phyloP scores from a whole-genome alignment of 2,113 vertebrate genomes.

The Festucalex cinctus region DNA sequence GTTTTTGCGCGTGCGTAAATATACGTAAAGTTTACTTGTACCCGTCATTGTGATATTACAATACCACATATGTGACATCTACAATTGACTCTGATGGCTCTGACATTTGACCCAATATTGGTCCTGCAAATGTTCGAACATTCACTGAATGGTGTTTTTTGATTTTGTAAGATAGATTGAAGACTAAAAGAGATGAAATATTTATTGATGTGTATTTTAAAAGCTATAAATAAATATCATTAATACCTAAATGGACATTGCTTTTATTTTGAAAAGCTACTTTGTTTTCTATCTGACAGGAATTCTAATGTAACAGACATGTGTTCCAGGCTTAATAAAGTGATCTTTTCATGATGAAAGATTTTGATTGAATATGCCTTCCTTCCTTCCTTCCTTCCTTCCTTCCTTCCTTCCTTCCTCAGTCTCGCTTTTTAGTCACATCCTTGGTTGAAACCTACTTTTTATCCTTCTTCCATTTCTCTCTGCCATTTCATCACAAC shows the following conservation, averaged over 20 bases:
- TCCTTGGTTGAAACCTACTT: no score
- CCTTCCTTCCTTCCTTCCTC: slow-evolving; percentile 8
- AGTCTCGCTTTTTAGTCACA: background rate
- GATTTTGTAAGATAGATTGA: slow-evolving; percentile 61
- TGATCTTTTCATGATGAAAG: slow-evolving; percentile 63
- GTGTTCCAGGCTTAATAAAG: slow-evolving; percentile 72
- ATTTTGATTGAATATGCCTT: background rate
- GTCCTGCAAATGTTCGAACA: slow-evolving; percentile 41
- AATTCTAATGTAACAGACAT: slow-evolving; percentile 65
- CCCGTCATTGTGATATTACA: slow-evolving; percentile 30
- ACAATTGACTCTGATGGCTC: slow-evolving; percentile 42
- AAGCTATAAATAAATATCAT: slow-evolving; percentile 50
- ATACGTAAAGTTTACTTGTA: slow-evolving; percentile 19
- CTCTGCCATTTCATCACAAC: no score
- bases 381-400: background rate
- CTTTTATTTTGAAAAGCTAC: slow-evolving; percentile 77
- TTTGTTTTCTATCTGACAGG: slow-evolving; percentile 73
- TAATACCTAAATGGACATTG: slow-evolving; percentile 60
- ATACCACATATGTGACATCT: slow-evolving; percentile 19
- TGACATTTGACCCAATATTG: slow-evolving; percentile 52
- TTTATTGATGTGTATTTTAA: slow-evolving; percentile 78
- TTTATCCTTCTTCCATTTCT: no score
- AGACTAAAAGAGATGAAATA: slow-evolving; percentile 53
- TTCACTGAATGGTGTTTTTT: slow-evolving; percentile 37
- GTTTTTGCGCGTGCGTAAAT: background rate